Evolutionary conservation across 2,888 invertebrate species (phyloP), one percentile per base, ranked within the genome.

Genomic region (Hipparchia semele): DNA sequence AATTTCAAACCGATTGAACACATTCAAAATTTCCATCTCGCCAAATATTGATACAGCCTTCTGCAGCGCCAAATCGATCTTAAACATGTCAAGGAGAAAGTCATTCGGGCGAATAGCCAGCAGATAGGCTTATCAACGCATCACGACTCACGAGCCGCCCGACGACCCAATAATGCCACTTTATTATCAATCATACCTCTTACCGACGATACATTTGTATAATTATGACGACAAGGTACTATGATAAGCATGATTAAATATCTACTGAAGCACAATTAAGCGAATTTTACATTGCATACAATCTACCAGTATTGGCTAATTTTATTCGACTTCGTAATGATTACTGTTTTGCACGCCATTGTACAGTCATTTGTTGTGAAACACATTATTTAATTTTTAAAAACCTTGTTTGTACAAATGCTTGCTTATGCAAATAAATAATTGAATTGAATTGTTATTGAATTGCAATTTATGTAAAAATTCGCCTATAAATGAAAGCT

Each of bases 101-200:
- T 81, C 86, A 80, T 81, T 90, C 88, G 89, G 84, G 86, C 85
- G 87, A 80, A 89, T 81, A 86, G 76, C 88, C 87, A 83, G 83
- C 76, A 80, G 90, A 92, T 91, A 91, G 76, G 83, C 79, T 85
- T 88, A 88, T 88, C 89, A 73, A 81, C 82, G 80, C 80, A 82
- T 83, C 83, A 83, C 79, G 81, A 76, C 75, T 74, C 23, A 23
- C 39, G 39, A 39, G 2, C 39, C 72, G 73, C 70, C 68, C 72
- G 70, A 78, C 78, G 79, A 77, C 78, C 82, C 81, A 84, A 81
- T 83, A 81, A 79, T 79, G 78, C 79, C 78, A 73, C 81, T 78
- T 78, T 80, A 83, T 84, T 83, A 83, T 81, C 82, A 85, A 84
- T 81, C 80, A 81, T 79, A 81, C 72, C 60, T 76, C 78, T 83